These are phyloP conservation scores for Chironomus riparius DNA, from an alignment of 2,888 invertebrate species.

Conservation along the genomic window DNA sequence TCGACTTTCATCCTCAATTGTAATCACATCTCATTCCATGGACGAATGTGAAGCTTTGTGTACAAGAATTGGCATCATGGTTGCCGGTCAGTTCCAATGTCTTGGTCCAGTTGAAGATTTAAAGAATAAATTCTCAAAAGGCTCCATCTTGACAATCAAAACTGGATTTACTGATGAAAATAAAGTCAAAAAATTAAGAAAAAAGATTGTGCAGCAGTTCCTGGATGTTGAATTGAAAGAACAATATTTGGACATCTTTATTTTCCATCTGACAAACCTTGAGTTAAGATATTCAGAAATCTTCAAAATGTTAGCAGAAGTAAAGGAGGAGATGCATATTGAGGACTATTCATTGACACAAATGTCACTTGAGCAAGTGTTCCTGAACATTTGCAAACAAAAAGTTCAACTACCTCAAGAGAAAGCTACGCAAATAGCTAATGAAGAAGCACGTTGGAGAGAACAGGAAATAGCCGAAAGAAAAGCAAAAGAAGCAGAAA, in stretches of 20 bases:
- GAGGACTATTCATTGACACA: slow-evolving; percentile 74
- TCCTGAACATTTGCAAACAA: slow-evolving; percentile 44
- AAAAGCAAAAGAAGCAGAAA: too few relatives aligned
- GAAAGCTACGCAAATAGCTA: too few relatives aligned
- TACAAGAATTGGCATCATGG: slow-evolving; percentile 64
- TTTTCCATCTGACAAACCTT: too few relatives aligned
- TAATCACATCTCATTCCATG: slow-evolving; percentile 71
- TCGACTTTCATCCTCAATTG: slow-evolving; percentile 41
- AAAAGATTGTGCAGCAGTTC: slow-evolving; percentile 35
- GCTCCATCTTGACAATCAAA: slow-evolving; percentile 44
- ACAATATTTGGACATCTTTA: slow-evolving; percentile 52
- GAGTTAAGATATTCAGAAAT: slow-evolving; percentile 53
- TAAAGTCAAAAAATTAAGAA: neutral
- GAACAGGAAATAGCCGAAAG: too few relatives aligned
- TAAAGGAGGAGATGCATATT: slow-evolving; percentile 49
- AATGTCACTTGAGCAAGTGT: slow-evolving; percentile 72
- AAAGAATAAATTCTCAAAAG: slow-evolving; percentile 59
- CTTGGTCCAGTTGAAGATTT: slow-evolving; percentile 59
- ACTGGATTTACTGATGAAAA: neutral
- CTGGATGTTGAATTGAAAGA: slow-evolving; percentile 45
- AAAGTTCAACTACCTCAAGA: too few relatives aligned
- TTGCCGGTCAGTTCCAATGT: slow-evolving; percentile 57
- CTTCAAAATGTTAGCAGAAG: slow-evolving; percentile 59
- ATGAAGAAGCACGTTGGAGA: too few relatives aligned
- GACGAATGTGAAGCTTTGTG: slow-evolving; percentile 69